Percentiles rank a stretch among this genome's conserved stretches.
Evolutionary conservation across 2,797 vertebrate genomes (phyloP).

Genomic region (Mycteria americana): DNA sequence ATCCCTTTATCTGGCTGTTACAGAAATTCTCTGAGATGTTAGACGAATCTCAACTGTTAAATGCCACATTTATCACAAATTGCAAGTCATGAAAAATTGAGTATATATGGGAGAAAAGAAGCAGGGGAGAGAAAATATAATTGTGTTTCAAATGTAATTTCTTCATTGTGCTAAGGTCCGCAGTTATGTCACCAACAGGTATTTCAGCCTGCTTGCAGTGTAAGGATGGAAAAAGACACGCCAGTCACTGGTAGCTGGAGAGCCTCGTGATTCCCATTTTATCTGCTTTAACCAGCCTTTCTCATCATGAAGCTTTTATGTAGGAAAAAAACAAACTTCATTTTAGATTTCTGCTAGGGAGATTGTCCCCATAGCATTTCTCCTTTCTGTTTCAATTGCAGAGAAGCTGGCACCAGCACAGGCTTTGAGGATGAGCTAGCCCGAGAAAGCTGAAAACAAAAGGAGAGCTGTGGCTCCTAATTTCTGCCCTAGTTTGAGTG

Average conservation of each 20-base stretch:
- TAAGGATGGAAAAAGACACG: background rate
- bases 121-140: background rate
- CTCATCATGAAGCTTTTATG: background rate
- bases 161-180: background rate
- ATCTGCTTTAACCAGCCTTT: background rate
- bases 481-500: background rate
- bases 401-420: background rate
- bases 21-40: background rate
- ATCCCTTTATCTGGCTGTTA: background rate
- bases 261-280: background rate
- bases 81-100: background rate
- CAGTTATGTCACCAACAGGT: background rate
- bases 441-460: background rate
- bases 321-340: background rate
- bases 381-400: background rate
- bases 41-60: background rate
- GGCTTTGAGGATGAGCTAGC: background rate
- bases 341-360: background rate
- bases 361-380: background rate
- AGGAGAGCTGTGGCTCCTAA: background rate
- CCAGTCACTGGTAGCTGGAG: background rate
- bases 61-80: background rate
- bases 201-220: slow-evolving; percentile 7
- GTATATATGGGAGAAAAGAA: background rate
- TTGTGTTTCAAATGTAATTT: background rate